A percentile compares a stretch with the other conserved stretches of the same genome.
These are phyloP conservation scores for Actinopyga echinites DNA, from an alignment of 53 echinoderm and acorn worm species.

Conservation along the genomic window DNA sequence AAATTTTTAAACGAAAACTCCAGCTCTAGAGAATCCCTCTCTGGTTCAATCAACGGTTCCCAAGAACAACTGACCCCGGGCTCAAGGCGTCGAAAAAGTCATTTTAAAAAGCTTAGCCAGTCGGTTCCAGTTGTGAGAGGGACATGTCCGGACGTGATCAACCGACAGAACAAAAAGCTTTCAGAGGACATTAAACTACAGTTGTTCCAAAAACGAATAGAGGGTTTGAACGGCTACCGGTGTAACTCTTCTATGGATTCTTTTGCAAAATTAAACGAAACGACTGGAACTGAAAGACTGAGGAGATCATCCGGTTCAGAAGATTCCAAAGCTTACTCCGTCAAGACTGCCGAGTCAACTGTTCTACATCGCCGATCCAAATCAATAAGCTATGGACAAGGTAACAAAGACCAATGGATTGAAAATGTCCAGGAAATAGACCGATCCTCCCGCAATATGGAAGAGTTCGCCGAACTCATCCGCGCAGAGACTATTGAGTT, in stretches of 20 bases:
- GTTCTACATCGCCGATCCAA: not conserved
- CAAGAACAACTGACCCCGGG: not conserved
- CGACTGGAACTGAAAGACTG: not conserved
- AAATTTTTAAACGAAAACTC: constrained; percentile 18
- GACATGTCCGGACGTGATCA: not conserved
- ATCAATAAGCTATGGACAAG: not conserved
- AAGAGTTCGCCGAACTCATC: not conserved
- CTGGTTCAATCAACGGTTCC: constrained; percentile 7
- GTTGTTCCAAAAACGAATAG: not conserved
- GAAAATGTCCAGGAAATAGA: constrained; percentile 21
- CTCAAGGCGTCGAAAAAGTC: constrained; percentile 7
- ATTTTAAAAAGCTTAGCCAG: not conserved
- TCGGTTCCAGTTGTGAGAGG: constrained; percentile 12
- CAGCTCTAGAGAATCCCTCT: constrained; percentile 21
- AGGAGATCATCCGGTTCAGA: constrained; percentile 10
- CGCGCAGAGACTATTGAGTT: not conserved
- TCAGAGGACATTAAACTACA: not conserved
- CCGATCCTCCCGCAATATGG: not conserved
- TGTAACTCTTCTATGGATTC: too few species aligned
- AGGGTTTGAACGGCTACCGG: too few species aligned
- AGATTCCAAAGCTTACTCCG: not conserved
- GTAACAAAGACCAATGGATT: constrained; percentile 26
- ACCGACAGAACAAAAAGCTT: not conserved
- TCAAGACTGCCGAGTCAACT: not conserved
- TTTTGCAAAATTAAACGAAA: not conserved